Conservation (phyloP, 1,140 invertebrate species). For the Micrasema longulum region DNA sequence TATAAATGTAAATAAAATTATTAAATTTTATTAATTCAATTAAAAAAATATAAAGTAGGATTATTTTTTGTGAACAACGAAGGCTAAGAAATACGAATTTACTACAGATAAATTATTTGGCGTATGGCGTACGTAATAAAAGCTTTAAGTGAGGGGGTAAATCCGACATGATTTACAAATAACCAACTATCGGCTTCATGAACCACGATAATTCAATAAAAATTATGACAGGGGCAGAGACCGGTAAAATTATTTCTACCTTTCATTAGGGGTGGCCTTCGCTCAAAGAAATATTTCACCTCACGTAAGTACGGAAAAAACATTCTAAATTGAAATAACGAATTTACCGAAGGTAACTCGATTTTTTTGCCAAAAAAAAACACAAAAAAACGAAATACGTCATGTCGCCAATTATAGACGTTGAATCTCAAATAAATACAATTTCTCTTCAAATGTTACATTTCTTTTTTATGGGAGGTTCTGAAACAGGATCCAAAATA, state of each 20-base stretch:
- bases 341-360: slow-evolving; percentile 14
- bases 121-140: too few species aligned
- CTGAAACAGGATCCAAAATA: slow-evolving; percentile 23
- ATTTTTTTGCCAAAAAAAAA: slow-evolving; percentile 13
- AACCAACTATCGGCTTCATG: neutral
- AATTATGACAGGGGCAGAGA: neutral
- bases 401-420: slow-evolving; percentile 8
- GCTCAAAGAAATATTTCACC: slow-evolving; percentile 9
- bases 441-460: slow-evolving; percentile 20
- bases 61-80: too few species aligned
- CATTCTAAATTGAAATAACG: slow-evolving; percentile 8
- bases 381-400: slow-evolving; percentile 8
- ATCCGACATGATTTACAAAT: too few species aligned
- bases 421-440: slow-evolving; percentile 21
- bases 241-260: too few species aligned
- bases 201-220: neutral
- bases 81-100: too few species aligned
- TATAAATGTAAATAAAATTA: too few species aligned
- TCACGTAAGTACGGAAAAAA: neutral
- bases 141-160: too few species aligned
- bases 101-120: too few species aligned
- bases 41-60: too few species aligned
- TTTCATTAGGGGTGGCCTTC: slow-evolving; percentile 3
- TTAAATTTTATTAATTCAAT: too few species aligned
- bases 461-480: neutral